Conservation (phyloP, 2,797 vertebrate species). For the Dallia pectoralis region DNA sequence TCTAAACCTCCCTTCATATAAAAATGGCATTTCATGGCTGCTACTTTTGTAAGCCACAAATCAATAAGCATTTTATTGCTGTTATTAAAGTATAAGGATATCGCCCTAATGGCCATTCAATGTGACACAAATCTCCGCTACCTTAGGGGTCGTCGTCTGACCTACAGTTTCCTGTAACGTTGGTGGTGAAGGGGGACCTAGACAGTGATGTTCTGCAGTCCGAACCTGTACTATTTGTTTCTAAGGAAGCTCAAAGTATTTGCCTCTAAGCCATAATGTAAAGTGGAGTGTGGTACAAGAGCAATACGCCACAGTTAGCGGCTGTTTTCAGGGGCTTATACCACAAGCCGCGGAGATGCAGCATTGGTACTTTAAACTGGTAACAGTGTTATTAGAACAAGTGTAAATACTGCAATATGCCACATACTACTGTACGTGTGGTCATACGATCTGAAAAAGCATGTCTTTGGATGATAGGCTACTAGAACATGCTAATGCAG, state of each 20-base stretch:
- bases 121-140: conserved; percentile 41
- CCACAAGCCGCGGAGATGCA: too few relatives aligned
- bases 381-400: too few relatives aligned
- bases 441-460: conserved; percentile 28
- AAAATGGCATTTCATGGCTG: conserved; percentile 75
- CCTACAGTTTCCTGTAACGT: conserved; percentile 25
- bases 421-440: background rate
- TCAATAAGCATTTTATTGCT: conserved; percentile 80
- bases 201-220: too few relatives aligned
- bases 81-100: conserved; percentile 51
- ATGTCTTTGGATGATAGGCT: conserved; percentile 20
- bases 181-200: background rate
- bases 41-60: conserved; percentile 68
- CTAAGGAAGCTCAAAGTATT: too few relatives aligned
- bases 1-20: conserved; percentile 79
- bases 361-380: too few relatives aligned
- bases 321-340: too few relatives aligned
- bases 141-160: conserved; percentile 35
- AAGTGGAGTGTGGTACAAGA: too few relatives aligned
- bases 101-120: conserved; percentile 57
- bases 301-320: too few relatives aligned
- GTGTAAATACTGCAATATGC: too few relatives aligned
- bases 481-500: background rate
- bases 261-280: too few relatives aligned
- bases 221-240: too few relatives aligned